Conservation (phyloP, 2,113 vertebrate species). For the Rhinopithecus roxellana region DNA sequence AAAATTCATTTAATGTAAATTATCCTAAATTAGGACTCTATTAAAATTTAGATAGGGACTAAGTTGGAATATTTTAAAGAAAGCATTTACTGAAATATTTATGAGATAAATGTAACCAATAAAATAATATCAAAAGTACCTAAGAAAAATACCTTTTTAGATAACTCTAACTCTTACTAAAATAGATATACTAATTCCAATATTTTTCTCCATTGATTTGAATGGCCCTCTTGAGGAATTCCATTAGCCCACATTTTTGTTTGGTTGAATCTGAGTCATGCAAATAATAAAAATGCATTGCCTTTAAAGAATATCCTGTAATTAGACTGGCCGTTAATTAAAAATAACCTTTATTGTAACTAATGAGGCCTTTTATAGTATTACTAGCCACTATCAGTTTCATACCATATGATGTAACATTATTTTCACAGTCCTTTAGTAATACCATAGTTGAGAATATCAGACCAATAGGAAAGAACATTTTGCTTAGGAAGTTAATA, state of each 20-base stretch:
- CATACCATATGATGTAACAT: constrained; percentile 1
- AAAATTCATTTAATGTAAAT: constrained; percentile 38
- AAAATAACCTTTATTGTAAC: constrained; percentile 9
- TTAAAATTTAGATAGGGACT: not conserved
- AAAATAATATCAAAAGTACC: constrained; percentile 2
- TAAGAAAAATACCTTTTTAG: constrained; percentile 43
- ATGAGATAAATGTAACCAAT: not conserved
- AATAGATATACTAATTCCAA: not conserved
- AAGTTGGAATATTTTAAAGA: not conserved
- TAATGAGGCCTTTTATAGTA: constrained; percentile 17
- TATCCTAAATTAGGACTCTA: constrained; percentile 3
- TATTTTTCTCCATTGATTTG: constrained; percentile 34
- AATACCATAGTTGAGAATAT: not conserved
- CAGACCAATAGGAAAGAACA: constrained; percentile 2
- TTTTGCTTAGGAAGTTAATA: not conserved
- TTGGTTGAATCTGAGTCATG: not conserved
- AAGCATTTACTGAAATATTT: constrained; percentile 15
- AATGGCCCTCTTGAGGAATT: not conserved
- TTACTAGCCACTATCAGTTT: not conserved
- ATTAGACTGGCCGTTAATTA: constrained; percentile 24
- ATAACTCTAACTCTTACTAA: constrained; percentile 36
- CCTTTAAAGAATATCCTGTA: not conserved
- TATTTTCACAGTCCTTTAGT: not conserved
- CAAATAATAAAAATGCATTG: constrained; percentile 38
- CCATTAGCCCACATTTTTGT: not conserved